Conservation (phyloP, 2,113 vertebrate species). For the Calypte anna region DNA sequence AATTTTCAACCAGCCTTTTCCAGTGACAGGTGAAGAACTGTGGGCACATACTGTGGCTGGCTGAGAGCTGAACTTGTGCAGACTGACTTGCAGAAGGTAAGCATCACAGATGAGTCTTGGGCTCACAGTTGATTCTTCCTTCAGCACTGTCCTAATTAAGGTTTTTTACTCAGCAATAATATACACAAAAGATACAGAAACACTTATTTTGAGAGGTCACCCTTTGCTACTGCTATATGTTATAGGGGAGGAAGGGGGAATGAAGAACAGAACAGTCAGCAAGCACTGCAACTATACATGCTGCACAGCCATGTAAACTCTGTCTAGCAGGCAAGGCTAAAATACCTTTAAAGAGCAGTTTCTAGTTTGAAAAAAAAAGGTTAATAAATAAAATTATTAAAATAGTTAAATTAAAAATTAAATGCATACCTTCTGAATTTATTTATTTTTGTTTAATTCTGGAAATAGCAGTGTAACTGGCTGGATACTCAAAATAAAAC, state of each 20-base stretch:
- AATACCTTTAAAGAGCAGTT: not conserved
- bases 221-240: not conserved
- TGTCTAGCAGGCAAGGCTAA: not conserved
- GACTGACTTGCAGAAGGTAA: not conserved
- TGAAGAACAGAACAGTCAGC: fast-evolving
- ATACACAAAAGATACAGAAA: not conserved
- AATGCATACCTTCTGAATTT: no score
- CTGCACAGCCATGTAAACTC: not conserved
- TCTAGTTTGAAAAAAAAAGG: not conserved
- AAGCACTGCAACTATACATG: not conserved
- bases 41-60: not conserved
- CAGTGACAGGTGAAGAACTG: not conserved
- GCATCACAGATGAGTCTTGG: not conserved
- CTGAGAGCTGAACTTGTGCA: not conserved
- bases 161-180: not conserved
- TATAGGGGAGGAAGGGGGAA: not conserved
- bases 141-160: not conserved
- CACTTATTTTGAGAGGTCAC: not conserved
- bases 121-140: not conserved
- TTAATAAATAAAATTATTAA: not conserved
- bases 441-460: not conserved
- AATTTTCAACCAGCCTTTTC: not conserved
- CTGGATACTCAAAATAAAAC: not conserved
- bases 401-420: no score
- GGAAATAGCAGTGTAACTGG: not conserved